Conservation (phyloP, 2,888 invertebrate genomes). For the Malacosoma neustria region DNA sequence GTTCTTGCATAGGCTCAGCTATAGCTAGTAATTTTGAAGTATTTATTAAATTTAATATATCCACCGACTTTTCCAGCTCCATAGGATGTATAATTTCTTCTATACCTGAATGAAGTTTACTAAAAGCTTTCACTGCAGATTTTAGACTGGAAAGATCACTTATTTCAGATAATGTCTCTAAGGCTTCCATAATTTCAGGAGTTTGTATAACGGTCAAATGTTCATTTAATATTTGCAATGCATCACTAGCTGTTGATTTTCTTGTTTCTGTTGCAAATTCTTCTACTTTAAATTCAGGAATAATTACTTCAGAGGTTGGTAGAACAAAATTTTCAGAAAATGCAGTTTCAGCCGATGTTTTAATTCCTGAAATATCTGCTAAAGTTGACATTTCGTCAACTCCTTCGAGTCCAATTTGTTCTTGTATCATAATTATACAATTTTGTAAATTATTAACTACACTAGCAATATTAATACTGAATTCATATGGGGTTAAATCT, state of each 20-base stretch:
- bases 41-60: constrained; percentile 25
- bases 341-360: constrained; percentile 68
- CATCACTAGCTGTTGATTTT: constrained; percentile 39
- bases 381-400: constrained; percentile 71
- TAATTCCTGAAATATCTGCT: constrained; percentile 73
- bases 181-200: constrained; percentile 43
- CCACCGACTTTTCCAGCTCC: constrained; percentile 39
- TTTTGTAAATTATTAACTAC: constrained; percentile 53
- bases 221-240: constrained; percentile 44
- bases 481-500: constrained; percentile 30
- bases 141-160: constrained; percentile 49
- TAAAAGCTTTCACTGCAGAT: constrained; percentile 36
- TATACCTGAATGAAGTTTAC: constrained; percentile 40
- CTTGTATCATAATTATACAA: constrained; percentile 60
- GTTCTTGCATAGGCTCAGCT: constrained; percentile 50
- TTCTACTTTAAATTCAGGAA: constrained; percentile 23
- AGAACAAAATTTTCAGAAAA: constrained; percentile 42
- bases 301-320: constrained; percentile 35
- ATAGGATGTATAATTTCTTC: constrained; percentile 52
- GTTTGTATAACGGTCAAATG: constrained; percentile 43
- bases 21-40: constrained; percentile 40
- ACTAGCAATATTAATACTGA: constrained; percentile 42
- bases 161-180: constrained; percentile 49
- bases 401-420: constrained; percentile 61
- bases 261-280: constrained; percentile 22